Conservation (phyloP, 2,797 vertebrate species). For the Urosaurus nigricauda region DNA sequence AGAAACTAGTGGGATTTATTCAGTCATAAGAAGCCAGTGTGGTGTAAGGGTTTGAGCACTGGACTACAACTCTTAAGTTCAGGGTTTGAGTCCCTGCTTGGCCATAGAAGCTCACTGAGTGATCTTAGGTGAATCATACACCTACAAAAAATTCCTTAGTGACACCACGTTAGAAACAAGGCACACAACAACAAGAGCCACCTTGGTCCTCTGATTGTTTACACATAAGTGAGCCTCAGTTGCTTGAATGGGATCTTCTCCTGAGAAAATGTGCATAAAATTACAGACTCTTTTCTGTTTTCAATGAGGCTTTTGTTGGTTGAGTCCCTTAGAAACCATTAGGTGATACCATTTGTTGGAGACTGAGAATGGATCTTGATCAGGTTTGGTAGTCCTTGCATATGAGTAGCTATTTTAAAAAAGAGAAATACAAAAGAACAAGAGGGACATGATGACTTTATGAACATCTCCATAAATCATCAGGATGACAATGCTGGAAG, state of each 20-base stretch:
- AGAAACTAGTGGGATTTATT: neutral
- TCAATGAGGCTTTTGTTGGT: neutral
- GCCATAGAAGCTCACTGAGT: no score
- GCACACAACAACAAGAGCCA: no score
- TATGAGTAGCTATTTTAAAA: no score
- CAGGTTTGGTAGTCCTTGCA: neutral
- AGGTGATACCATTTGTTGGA: neutral
- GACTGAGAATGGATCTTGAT: constrained; percentile 1
- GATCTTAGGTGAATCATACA: no score
- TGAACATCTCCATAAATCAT: neutral
- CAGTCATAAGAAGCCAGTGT: neutral
- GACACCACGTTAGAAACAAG: no score
- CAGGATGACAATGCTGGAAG: neutral
- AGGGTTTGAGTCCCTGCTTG: no score
- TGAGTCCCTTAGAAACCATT: neutral
- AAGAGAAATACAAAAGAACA: neutral
- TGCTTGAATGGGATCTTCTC: neutral
- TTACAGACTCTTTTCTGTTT: neutral
- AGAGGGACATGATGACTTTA: neutral
- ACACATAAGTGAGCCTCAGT: neutral
- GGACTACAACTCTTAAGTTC: no score
- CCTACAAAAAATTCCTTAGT: no score
- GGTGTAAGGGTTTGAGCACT: no score
- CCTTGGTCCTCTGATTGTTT: neutral
- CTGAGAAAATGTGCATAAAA: no score